Percentiles rank a stretch among this genome's conserved stretches.
These are phyloP conservation scores for Scaptodrosophila lebanonensis DNA, from an alignment of 1,140 invertebrate genomes.

Conservation along the genomic window DNA sequence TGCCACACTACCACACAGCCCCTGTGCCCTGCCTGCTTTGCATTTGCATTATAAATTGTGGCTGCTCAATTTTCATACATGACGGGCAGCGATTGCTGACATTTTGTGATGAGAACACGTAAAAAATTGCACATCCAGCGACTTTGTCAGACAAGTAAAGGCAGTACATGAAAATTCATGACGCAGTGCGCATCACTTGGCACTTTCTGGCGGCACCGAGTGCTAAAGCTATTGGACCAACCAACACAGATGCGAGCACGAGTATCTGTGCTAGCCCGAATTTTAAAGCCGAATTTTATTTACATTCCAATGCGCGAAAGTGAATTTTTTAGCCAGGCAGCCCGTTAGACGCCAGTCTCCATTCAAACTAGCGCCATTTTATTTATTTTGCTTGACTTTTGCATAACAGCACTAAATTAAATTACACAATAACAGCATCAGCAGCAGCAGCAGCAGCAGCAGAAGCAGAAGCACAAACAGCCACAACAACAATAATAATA, in stretches of 20 bases:
- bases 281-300: conserved; percentile 69
- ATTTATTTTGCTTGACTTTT: conserved; percentile 60
- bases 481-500: background rate
- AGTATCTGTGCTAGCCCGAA: conserved; percentile 46
- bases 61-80: conserved; percentile 60
- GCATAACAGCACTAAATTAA: conserved; percentile 60
- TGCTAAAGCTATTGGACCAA: too few relatives aligned
- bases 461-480: conserved; percentile 5
- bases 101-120: conserved; percentile 71
- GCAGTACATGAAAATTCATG: conserved; percentile 70
- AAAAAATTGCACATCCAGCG: conserved; percentile 71
- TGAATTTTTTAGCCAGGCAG: conserved; percentile 36
- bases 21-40: conserved; percentile 18
- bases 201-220: conserved; percentile 29
- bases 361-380: conserved; percentile 38
- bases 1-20: background rate
- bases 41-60: conserved; percentile 72
- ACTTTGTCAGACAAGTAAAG: conserved; percentile 49
- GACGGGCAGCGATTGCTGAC: conserved; percentile 46
- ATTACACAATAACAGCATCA: conserved; percentile 53
- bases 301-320: conserved; percentile 67
- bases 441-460: background rate
- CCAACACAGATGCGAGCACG: too few relatives aligned
- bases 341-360: conserved; percentile 47
- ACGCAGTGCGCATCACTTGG: conserved; percentile 49